Conservation (phyloP, 92 coral and sea anemone genomes). For the Siderastrea siderea region DNA sequence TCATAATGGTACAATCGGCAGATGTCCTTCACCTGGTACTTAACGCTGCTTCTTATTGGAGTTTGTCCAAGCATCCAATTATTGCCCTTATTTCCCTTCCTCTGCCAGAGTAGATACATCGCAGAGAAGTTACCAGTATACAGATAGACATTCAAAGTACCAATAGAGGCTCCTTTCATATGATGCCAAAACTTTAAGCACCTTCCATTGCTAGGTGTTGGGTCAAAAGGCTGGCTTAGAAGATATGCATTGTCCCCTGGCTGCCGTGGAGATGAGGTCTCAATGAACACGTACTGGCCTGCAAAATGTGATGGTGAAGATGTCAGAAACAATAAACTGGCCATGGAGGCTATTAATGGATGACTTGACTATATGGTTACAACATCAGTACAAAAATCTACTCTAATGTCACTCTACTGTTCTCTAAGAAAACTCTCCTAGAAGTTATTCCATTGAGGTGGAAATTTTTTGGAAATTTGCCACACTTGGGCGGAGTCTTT, state of each 20-base stretch:
- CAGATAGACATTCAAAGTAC: conserved; percentile 79
- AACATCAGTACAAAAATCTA: too few relatives aligned
- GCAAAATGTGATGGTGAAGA: neutral
- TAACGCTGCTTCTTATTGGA: conserved; percentile 67
- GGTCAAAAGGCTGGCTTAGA: conserved; percentile 76
- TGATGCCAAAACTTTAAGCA: conserved; percentile 92
- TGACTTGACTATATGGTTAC: too few relatives aligned
- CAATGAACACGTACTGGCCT: conserved; percentile 92
- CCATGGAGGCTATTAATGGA: too few relatives aligned
- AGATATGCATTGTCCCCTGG: conserved; percentile 84
- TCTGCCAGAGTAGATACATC: conserved; percentile 73
- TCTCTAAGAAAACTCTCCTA: too few relatives aligned
- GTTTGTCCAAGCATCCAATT: conserved; percentile 80
- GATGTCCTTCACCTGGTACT: conserved; percentile 64
- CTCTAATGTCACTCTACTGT: too few relatives aligned
- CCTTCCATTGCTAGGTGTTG: conserved; percentile 72
- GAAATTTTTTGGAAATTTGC: too few relatives aligned
- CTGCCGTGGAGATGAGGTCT: conserved; percentile 84
- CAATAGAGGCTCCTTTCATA: conserved; percentile 85
- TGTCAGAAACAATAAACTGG: neutral
- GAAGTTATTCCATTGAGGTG: too few relatives aligned
- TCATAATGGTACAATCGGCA: too few relatives aligned
- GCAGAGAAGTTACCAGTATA: conserved; percentile 70
- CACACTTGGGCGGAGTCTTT: too few relatives aligned
- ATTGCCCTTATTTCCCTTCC: conserved; percentile 77